A percentile compares a stretch with the other conserved stretches of the same genome.
phyloP scores from a whole-genome alignment of 2,797 vertebrate species.

The Hippoglossus hippoglossus region DNA sequence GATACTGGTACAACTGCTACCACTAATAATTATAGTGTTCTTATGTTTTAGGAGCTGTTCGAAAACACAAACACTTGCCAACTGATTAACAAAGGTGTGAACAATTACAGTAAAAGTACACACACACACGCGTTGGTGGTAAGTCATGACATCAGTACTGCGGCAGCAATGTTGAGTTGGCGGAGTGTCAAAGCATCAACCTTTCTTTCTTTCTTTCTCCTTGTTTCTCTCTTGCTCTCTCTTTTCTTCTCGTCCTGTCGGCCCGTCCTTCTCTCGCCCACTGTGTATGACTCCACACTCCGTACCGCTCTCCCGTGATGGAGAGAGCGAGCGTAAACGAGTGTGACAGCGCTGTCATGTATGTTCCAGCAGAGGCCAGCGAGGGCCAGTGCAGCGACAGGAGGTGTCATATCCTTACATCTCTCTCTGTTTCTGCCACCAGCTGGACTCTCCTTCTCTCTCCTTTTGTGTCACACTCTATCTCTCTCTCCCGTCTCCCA shows the following conservation, averaged over 20 bases:
- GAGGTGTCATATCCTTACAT: slow-evolving; percentile 94
- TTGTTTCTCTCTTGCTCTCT: slow-evolving; percentile 8
- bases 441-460: slow-evolving; percentile 74
- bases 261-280: slow-evolving; percentile 27
- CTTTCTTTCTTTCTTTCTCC: slow-evolving; percentile 12
- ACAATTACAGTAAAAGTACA: too few species aligned
- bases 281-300: slow-evolving; percentile 36
- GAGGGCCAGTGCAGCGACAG: slow-evolving; percentile 81
- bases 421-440: slow-evolving; percentile 80
- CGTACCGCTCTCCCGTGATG: slow-evolving; percentile 31
- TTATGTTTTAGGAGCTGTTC: too few species aligned
- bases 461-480: slow-evolving; percentile 72
- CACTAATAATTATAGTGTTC: too few species aligned
- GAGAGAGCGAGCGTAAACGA: slow-evolving; percentile 78
- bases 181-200: slow-evolving; percentile 85
- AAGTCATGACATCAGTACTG: slow-evolving; percentile 87
- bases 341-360: slow-evolving; percentile 90
- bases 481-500: slow-evolving; percentile 44
- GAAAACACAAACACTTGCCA: too few species aligned
- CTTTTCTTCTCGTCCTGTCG: slow-evolving; percentile 70
- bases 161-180: slow-evolving; percentile 90
- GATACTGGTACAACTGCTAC: too few species aligned
- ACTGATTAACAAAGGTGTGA: too few species aligned
- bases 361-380: slow-evolving; percentile 68
- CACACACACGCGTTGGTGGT: slow-evolving; percentile 73